Conservation (phyloP, 1,140 invertebrate species). For the Aphelenchoides besseyi region DNA sequence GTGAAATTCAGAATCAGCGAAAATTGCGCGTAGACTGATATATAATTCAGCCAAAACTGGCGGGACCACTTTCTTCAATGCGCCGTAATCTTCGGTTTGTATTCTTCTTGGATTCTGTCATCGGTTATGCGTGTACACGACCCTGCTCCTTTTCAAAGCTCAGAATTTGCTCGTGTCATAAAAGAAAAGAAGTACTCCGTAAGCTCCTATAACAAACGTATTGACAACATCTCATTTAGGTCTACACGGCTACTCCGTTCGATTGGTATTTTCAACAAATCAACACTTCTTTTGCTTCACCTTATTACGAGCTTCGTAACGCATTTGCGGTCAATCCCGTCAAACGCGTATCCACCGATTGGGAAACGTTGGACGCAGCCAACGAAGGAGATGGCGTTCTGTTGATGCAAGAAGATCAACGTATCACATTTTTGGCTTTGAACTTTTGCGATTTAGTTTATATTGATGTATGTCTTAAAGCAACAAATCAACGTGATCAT, state of each 20-base stretch:
- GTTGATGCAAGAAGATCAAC: neutral
- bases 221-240: neutral
- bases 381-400: neutral
- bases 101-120: neutral
- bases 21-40: no score
- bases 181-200: neutral
- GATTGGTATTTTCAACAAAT: neutral
- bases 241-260: neutral
- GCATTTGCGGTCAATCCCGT: neutral
- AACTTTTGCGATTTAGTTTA: neutral
- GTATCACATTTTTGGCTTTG: neutral
- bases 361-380: neutral
- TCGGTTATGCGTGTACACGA: neutral
- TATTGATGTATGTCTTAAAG: no score
- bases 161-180: neutral
- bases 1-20: no score
- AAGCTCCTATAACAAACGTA: neutral
- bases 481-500: no score
- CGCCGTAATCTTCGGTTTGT: neutral
- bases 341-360: neutral
- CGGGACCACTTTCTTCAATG: neutral
- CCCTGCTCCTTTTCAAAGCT: neutral
- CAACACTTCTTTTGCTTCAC: neutral
- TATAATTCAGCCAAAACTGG: no score
- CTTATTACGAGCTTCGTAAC: neutral